Base-by-base conservation (phyloP, 2,888 invertebrate species). In the Tholera decimalis region DNA sequence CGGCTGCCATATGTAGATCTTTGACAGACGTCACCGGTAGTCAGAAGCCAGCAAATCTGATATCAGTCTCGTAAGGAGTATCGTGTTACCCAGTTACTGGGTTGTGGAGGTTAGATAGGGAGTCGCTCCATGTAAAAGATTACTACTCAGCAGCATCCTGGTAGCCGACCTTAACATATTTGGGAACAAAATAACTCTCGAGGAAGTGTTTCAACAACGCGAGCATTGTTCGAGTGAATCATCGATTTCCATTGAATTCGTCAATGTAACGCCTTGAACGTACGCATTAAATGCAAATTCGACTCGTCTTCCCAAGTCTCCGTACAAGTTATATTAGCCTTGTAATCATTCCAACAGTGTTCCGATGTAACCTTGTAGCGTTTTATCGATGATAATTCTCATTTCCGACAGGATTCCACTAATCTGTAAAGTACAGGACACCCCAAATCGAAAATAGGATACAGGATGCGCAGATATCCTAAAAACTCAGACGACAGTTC, bases 241-340 rank as follows among this genome's bases (percentile, higher is more conserved):
- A 24, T 58, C 37, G 28, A 13, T 26, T 74, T 72, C 33, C 26
- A 53, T 66, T 66, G 13, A 13, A 37, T 51, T 59, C 6, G 24
- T 56, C 67, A 73, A 55, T 55, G 55, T 41, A 67, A 55, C 46
- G 5, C 68, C 51, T 73, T 66, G 73, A 51, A 46, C 11, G 43
- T 15, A 15, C 11, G 51, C 46, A 73, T 37, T 39, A 44, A 43
- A 53, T 57, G 37, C 26, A 49, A 44, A 65, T 63, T 30, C 39
- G 9, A 37, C 49, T 37, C 20, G 30, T 71, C 30, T 54, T 8
- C 24, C 20, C 13, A 33, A 35, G 7, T 41, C 15, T 41, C 3
- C 20, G 26, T 11, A 47, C 22, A 53, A 39, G 22, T 33, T 20
- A n/a, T 22, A 41, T 71, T 5, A 22, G 55, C 18, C 26, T 62